Percentiles rank a stretch among this genome's conserved stretches.
Evolutionary conservation across 2,797 vertebrate species (phyloP).

Genomic region (Manis javanica): DNA sequence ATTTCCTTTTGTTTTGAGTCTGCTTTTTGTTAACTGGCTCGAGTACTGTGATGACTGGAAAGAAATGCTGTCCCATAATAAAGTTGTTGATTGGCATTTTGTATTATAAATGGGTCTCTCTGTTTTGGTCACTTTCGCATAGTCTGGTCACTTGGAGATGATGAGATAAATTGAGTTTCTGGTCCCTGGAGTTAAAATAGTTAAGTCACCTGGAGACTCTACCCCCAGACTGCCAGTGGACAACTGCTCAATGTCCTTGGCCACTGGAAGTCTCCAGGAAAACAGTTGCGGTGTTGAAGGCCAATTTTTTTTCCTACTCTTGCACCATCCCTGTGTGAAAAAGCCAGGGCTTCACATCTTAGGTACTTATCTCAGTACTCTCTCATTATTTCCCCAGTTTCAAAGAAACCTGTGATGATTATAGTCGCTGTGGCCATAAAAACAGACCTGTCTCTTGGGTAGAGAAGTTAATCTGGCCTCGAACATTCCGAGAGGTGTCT

Average conservation of each 20-base stretch:
- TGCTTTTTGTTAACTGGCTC: background rate
- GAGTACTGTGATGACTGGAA: conserved; percentile 7
- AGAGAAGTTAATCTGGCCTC: conserved; percentile 93
- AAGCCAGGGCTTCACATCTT: background rate
- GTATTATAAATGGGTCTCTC: background rate
- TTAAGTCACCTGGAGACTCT: background rate
- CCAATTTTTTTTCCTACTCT: background rate
- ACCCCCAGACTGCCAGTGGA: background rate
- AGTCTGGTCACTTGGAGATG: background rate
- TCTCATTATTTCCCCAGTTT: conserved; percentile 4
- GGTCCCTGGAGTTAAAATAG: background rate
- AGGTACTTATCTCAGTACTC: conserved; percentile 9
- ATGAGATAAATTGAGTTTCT: conserved; percentile 7
- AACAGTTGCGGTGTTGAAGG: background rate
- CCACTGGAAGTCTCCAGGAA: background rate
- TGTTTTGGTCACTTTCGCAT: conserved; percentile 3
- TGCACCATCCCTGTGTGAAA: conserved; percentile 25
- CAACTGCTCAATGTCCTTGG: background rate
- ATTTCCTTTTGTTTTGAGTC: conserved; percentile 30
- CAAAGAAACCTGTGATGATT: background rate
- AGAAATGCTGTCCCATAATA: background rate
- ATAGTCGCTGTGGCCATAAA: background rate
- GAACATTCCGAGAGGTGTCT: conserved; percentile 85
- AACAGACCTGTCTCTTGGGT: conserved; percentile 91
- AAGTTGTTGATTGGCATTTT: conserved; percentile 31